Percentiles rank a stretch among this genome's conserved stretches.
Evolutionary conservation across 2,113 vertebrate species (phyloP).

Genomic region (Protobothrops flavoviridis): DNA sequence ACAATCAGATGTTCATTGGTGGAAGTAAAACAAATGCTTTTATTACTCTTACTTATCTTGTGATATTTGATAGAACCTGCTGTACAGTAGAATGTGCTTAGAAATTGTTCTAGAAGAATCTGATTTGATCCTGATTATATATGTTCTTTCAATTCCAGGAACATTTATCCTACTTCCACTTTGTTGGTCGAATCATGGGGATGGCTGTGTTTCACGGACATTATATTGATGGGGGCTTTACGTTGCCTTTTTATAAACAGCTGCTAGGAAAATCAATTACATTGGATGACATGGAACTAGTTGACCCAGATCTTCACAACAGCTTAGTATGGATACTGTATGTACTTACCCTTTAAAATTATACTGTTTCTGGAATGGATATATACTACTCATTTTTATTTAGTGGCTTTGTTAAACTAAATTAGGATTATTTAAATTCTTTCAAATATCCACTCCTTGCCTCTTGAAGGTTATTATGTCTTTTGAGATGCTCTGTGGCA

Average conservation of each 20-base stretch:
- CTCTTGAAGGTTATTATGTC: background rate
- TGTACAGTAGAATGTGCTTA: background rate
- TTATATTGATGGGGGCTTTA: constrained; percentile 98
- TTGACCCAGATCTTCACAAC: constrained; percentile 98
- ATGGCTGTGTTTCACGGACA: constrained; percentile 99
- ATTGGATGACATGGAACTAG: constrained; percentile 97
- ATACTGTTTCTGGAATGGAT: background rate
- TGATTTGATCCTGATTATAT: constrained; percentile 8
- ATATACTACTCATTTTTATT: background rate
- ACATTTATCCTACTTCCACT: constrained; percentile 97
- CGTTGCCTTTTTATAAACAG: constrained; percentile 97
- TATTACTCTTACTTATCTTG: background rate
- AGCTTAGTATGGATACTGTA: constrained; percentile 99
- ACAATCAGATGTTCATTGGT: background rate
- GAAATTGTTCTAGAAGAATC: background rate
- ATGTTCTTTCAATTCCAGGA: constrained; percentile 76
- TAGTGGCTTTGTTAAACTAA: background rate
- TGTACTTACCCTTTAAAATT: constrained; percentile 57
- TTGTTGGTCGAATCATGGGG: constrained; percentile 97
- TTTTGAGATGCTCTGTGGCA: background rate
- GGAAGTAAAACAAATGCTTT: background rate
- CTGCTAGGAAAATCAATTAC: constrained; percentile 97
- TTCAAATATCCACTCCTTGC: background rate
- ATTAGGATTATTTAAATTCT: background rate
- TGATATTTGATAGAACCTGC: background rate